Evolutionary conservation across 2,888 invertebrate genomes (phyloP).

Genomic region (Aphidius colemani): DNA sequence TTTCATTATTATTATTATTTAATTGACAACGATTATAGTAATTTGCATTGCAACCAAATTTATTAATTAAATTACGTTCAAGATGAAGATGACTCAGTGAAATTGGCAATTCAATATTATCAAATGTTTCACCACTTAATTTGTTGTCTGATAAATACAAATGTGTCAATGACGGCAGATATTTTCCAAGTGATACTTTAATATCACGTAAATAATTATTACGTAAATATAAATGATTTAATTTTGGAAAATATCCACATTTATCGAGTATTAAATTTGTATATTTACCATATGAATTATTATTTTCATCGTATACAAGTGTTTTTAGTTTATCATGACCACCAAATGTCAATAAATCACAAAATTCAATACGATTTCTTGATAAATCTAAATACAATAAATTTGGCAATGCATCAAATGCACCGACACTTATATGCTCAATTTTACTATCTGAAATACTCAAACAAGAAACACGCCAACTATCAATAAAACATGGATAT

Average conservation of each 20-base stretch:
- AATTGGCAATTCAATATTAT: slow-evolving; percentile 38
- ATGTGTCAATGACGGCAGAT: slow-evolving; percentile 45
- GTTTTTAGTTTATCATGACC: slow-evolving; percentile 38
- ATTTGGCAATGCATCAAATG: slow-evolving; percentile 43
- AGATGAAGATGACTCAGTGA: slow-evolving; percentile 44
- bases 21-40: too few species aligned
- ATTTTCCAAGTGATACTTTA: slow-evolving; percentile 35
- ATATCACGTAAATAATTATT: slow-evolving; percentile 39
- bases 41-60: background rate
- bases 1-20: slow-evolving; percentile 35
- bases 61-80: slow-evolving; percentile 41
- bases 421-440: slow-evolving; percentile 35
- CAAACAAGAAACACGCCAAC: slow-evolving; percentile 40
- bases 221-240: slow-evolving; percentile 46
- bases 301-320: slow-evolving; percentile 43
- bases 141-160: slow-evolving; percentile 46
- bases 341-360: slow-evolving; percentile 43
- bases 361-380: slow-evolving; percentile 44
- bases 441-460: slow-evolving; percentile 43
- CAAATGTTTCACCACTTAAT: slow-evolving; percentile 38
- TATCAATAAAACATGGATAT: slow-evolving; percentile 42
- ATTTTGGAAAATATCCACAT: slow-evolving; percentile 39
- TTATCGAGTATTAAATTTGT: slow-evolving; percentile 26
- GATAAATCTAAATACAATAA: slow-evolving; percentile 46
- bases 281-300: slow-evolving; percentile 27